These are phyloP conservation scores for Erythrocebus patas DNA, from an alignment of 2,113 vertebrate genomes.

Conservation along the genomic window DNA sequence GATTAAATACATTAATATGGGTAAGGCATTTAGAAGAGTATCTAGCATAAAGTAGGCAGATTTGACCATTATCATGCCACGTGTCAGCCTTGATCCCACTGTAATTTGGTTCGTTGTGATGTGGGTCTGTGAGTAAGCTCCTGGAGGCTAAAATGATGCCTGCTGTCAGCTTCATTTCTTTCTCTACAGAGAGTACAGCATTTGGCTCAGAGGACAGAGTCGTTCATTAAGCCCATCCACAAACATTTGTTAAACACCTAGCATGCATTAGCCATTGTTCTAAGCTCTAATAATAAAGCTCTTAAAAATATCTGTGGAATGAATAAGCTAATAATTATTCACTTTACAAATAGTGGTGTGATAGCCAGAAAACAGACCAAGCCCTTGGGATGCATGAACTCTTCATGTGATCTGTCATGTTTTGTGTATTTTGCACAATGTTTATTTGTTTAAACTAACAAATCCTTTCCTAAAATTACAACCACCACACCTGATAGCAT, in stretches of 20 bases:
- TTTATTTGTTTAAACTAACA: background rate
- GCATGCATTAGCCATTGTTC: background rate
- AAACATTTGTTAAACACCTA: background rate
- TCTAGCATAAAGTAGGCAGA: background rate
- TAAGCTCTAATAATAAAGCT: background rate
- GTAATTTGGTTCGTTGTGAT: accelerated
- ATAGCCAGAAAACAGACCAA: background rate
- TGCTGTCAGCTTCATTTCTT: background rate
- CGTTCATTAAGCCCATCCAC: background rate
- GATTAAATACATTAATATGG: background rate
- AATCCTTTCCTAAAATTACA: background rate
- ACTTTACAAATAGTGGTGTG: background rate
- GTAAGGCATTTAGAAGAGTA: background rate
- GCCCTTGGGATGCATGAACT: background rate
- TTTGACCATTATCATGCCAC: too few relatives aligned
- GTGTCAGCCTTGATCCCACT: accelerated
- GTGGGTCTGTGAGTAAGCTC: accelerated
- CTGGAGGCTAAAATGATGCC: accelerated
- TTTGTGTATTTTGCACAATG: background rate
- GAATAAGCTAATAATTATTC: background rate
- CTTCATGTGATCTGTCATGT: too few relatives aligned
- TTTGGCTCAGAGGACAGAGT: background rate
- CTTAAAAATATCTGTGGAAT: background rate
- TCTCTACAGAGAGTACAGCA: accelerated
- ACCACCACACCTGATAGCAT: background rate